phyloP scores from a whole-genome alignment of 2,888 invertebrate species.

The Leucoma salicis region DNA sequence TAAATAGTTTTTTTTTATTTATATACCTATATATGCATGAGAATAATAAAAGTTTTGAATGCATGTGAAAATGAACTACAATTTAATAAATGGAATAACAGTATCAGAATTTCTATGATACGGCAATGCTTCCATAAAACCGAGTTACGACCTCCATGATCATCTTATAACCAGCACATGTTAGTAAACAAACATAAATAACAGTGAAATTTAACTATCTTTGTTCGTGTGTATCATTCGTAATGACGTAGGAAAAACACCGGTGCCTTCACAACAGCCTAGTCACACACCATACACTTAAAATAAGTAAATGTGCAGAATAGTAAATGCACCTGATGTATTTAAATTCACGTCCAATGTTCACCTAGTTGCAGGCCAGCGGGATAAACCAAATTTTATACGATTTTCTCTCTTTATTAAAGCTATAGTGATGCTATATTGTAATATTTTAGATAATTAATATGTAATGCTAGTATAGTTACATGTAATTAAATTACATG shows the following conservation, averaged over 20 bases:
- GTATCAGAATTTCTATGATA: too few species aligned
- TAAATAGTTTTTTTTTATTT: too few species aligned
- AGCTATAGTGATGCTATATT: background rate
- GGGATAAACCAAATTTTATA: constrained; percentile 37
- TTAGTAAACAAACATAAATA: constrained; percentile 34
- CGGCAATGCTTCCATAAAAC: too few species aligned
- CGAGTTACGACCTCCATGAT: too few species aligned
- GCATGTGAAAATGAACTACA: too few species aligned
- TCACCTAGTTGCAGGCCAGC: constrained; percentile 48
- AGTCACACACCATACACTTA: constrained; percentile 46
- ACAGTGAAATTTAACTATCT: constrained; percentile 41
- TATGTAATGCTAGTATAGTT: too few species aligned
- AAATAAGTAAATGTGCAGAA: constrained; percentile 62
- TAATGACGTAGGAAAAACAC: constrained; percentile 52
- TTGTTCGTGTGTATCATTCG: constrained; percentile 42
- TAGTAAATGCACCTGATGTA: constrained; percentile 49
- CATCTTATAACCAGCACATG: constrained; percentile 14
- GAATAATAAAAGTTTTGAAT: too few species aligned
- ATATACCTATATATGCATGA: too few species aligned
- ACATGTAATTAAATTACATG: too few species aligned
- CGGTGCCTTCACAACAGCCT: constrained; percentile 19
- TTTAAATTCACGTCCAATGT: constrained; percentile 62
- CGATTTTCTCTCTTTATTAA: constrained; percentile 19
- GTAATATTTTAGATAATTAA: background rate
- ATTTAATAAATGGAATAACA: too few species aligned